These are phyloP conservation scores for Chrysoperla carnea DNA, from an alignment of 1,140 invertebrate genomes.

Conservation along the genomic window DNA sequence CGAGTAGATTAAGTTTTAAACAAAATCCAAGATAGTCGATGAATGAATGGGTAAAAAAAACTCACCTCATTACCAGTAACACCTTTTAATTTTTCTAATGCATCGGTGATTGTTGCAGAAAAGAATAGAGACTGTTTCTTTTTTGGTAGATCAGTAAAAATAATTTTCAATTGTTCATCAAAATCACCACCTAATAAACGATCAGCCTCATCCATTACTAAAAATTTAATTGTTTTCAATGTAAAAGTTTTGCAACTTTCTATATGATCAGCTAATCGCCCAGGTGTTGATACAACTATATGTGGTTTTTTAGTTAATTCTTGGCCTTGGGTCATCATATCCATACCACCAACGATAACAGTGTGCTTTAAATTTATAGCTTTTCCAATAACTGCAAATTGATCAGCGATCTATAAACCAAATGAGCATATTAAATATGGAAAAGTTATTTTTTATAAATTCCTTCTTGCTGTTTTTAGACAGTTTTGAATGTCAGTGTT, in stretches of 20 bases:
- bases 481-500: no score
- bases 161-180: conserved; percentile 63
- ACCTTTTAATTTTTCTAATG: conserved; percentile 50
- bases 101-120: conserved; percentile 90
- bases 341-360: conserved; percentile 82
- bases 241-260: conserved; percentile 69
- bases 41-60: neutral
- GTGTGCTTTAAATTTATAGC: conserved; percentile 64
- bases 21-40: no score
- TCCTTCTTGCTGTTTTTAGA: no score
- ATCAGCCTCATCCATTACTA: conserved; percentile 89
- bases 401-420: conserved; percentile 64
- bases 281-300: conserved; percentile 87
- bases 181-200: conserved; percentile 46
- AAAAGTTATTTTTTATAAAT: neutral
- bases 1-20: no score
- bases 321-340: conserved; percentile 78
- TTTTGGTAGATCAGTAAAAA: conserved; percentile 63
- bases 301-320: conserved; percentile 78
- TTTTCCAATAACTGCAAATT: conserved; percentile 78
- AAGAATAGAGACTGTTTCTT: conserved; percentile 78
- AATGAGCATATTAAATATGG: conserved; percentile 2
- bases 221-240: conserved; percentile 62
- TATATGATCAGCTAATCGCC: conserved; percentile 74
- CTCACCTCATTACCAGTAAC: conserved; percentile 35